phyloP scores from a whole-genome alignment of 2,113 vertebrate species.

The Psophia crepitans region DNA sequence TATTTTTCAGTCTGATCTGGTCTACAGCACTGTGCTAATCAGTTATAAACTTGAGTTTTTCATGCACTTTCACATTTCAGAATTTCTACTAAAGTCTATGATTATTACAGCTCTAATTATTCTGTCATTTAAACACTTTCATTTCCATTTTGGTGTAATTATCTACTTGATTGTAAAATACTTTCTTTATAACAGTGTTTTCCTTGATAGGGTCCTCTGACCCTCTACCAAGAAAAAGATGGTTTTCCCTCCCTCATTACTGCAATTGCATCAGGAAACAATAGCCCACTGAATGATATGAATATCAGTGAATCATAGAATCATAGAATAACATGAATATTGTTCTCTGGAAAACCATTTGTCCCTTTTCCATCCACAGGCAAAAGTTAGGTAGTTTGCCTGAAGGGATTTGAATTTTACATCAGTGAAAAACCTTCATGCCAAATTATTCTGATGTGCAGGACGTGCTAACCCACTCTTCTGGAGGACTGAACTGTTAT shows the following conservation, averaged over 20 bases:
- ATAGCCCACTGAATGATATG: neutral
- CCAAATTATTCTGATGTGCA: neutral
- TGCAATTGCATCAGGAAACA: constrained; percentile 5
- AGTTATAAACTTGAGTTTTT: neutral
- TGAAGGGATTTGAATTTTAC: neutral
- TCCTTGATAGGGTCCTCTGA: neutral
- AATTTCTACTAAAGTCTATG: constrained; percentile 9
- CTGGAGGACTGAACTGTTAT: neutral
- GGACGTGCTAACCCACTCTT: accelerated
- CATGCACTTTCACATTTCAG: neutral
- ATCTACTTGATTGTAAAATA: neutral
- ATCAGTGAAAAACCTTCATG: neutral
- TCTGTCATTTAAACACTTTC: constrained; percentile 34
- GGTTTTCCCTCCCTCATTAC: constrained; percentile 2
- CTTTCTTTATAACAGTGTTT: constrained; percentile 9
- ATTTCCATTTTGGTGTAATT: constrained; percentile 10
- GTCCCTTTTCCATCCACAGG: neutral
- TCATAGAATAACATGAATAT: too few relatives aligned
- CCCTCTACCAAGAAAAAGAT: constrained; percentile 17
- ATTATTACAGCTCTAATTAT: constrained; percentile 27
- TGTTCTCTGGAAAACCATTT: neutral
- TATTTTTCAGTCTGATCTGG: constrained; percentile 22
- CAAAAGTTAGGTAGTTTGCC: neutral
- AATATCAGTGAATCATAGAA: neutral
- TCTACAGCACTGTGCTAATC: neutral